A percentile compares a stretch with the other conserved stretches of the same genome.
These are phyloP conservation scores for Achroia grisella DNA, from an alignment of 1,140 invertebrate species.

Conservation along the genomic window DNA sequence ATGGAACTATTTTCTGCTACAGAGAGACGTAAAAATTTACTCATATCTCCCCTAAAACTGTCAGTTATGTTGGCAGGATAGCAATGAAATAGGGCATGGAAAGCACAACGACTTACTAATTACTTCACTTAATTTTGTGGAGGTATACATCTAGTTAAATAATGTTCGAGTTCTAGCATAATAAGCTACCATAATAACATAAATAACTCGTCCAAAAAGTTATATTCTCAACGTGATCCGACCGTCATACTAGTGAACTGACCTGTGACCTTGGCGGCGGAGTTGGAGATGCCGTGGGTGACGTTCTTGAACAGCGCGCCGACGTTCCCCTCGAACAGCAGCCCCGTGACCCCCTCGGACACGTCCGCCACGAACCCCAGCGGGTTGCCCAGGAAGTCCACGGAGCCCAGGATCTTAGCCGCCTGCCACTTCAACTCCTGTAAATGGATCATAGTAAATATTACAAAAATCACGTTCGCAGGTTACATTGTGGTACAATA, in stretches of 20 bases:
- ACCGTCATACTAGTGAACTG: neutral
- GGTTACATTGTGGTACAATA: too few species aligned
- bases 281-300: constrained; percentile 97
- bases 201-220: too few species aligned
- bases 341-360: constrained; percentile 93
- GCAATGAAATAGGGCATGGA: neutral
- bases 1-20: neutral
- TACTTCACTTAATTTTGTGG: too few species aligned
- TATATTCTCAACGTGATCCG: too few species aligned
- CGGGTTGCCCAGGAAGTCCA: constrained; percentile 98
- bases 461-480: too few species aligned
- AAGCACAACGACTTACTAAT: neutral
- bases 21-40: neutral
- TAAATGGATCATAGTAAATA: neutral
- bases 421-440: constrained; percentile 96
- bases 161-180: too few species aligned
- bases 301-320: constrained; percentile 95
- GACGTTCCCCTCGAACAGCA: constrained; percentile 93
- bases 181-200: too few species aligned
- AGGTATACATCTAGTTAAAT: too few species aligned
- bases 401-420: constrained; percentile 94
- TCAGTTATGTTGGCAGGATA: neutral
- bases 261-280: constrained; percentile 93
- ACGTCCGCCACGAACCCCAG: constrained; percentile 96
- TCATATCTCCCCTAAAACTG: neutral